Base-by-base conservation (phyloP, 2,797 vertebrate genomes). In the Myotis planiceps region DNA sequence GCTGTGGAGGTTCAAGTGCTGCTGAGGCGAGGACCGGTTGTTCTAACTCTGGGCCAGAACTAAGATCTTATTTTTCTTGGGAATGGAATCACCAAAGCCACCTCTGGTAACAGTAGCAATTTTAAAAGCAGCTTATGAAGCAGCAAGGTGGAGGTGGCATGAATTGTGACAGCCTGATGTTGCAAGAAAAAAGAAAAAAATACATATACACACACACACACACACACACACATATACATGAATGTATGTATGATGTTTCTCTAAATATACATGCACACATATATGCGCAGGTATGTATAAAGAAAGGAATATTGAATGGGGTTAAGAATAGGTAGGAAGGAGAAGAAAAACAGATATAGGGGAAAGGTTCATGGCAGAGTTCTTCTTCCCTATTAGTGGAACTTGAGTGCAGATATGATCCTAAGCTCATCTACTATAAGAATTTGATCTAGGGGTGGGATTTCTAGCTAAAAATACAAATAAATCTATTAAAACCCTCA, bases 1-100 rank as follows among this genome's bases (percentile, higher is more conserved):
- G 34, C 80, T 66, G 75, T 53, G 1, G 37, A 88, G 95, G 82
- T 92, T 81, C 90, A 94, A 94, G 65, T 90, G 74, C 42, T 92
- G 45, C 51, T 68, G 53, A 92, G 80, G 69, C 53, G 29, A 82
- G 65, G 68, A 32, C 69, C 49, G 34, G 47, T 55, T 47, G 81
- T 87, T 82, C 34, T 94, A 69, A 69, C 23, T 45, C 69, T 60
- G n/a, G 63, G 47, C 81, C 19, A 80, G 34, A 92, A 32, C 29
- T 37, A 69, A 82, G 18, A 37, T 86, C 37, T 78, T 91, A n/a
- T 45, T 58, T 92, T 93, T 39, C 75, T 86, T 85, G 34, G 60
- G 58, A 91, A 47, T 5, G 45, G 34, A 91, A 29, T 45, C 49
- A 55, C 14, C 58, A 83, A 92, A 91, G 21, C 34, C 55, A 94